These are phyloP conservation scores for Ochropleura leucogaster DNA, from an alignment of 2,888 invertebrate species.

Conservation along the genomic window DNA sequence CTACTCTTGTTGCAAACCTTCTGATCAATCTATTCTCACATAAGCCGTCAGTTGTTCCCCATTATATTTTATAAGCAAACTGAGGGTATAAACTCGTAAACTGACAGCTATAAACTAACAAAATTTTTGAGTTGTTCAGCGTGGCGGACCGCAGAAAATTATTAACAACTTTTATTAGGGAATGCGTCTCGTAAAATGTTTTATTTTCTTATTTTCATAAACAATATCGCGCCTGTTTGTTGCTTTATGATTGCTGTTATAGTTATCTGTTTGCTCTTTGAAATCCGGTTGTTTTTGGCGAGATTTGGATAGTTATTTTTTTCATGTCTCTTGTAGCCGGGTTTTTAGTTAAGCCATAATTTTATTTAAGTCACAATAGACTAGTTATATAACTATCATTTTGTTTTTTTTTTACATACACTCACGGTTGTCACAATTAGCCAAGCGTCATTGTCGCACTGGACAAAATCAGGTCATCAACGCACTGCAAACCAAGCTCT, in stretches of 20 bases:
- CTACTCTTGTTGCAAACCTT: conserved; percentile 19
- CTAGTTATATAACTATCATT: neutral
- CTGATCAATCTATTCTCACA: neutral
- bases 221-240: conserved; percentile 53
- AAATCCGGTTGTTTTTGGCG: conserved; percentile 4
- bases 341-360: too few relatives aligned
- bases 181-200: conserved; percentile 69
- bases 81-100: conserved; percentile 70
- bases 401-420: too few relatives aligned
- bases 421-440: neutral
- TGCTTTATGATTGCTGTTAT: conserved; percentile 21
- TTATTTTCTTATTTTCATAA: conserved; percentile 65
- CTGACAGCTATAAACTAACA: conserved; percentile 69
- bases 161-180: conserved; percentile 67
- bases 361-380: neutral
- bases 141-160: conserved; percentile 75
- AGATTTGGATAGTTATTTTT: neutral
- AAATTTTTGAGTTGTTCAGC: conserved; percentile 74
- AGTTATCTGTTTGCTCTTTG: conserved; percentile 5
- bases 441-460: neutral
- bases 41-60: conserved; percentile 39
- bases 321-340: too few relatives aligned
- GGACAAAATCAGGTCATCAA: neutral
- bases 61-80: conserved; percentile 60
- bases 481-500: neutral